phyloP scores from a whole-genome alignment of 2,113 vertebrate species.

The Amphiprion percula region DNA sequence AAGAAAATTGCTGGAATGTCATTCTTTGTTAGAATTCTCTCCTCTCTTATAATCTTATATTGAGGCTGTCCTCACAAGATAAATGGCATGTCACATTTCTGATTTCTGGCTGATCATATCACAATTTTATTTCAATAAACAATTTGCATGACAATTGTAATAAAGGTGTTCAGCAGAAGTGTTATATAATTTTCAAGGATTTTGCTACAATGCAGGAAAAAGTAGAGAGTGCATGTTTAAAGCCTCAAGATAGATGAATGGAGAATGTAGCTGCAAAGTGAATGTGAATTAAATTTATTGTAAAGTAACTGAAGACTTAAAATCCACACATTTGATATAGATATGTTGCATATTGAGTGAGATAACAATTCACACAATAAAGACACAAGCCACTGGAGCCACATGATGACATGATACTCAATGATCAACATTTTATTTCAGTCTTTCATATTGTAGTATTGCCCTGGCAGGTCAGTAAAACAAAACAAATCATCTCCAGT shows the following conservation, averaged over 20 bases:
- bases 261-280: too few relatives aligned
- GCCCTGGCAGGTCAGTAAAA: too few relatives aligned
- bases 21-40: not conserved
- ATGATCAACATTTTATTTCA: too few relatives aligned
- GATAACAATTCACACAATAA: too few relatives aligned
- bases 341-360: too few relatives aligned
- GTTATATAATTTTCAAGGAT: not conserved
- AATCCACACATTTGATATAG: too few relatives aligned
- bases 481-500: too few relatives aligned
- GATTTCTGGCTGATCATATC: not conserved
- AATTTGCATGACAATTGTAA: not conserved
- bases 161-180: not conserved
- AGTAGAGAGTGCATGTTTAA: not conserved
- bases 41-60: not conserved
- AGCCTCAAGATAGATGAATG: not conserved
- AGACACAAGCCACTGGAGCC: too few relatives aligned
- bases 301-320: too few relatives aligned
- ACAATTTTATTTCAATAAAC: not conserved
- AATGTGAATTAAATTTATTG: too few relatives aligned
- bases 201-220: not conserved
- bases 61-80: not conserved
- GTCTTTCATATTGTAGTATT: too few relatives aligned
- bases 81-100: conserved; percentile 5
- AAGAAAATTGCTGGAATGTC: not conserved
- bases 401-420: too few relatives aligned